Conservation (phyloP, 2,113 vertebrate genomes). For the Nanorana parkeri region DNA sequence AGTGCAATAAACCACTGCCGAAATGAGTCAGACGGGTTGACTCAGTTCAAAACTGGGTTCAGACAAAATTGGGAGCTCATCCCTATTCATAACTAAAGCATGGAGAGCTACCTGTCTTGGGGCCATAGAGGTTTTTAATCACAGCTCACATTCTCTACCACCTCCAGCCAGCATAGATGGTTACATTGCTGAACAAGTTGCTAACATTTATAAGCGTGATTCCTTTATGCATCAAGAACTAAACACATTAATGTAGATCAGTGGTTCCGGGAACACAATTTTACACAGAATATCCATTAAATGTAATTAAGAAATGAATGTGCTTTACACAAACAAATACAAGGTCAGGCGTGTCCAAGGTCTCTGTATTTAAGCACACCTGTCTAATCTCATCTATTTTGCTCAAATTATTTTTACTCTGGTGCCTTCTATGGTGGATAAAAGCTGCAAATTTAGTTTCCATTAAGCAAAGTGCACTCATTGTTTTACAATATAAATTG, state of each 20-base stretch:
- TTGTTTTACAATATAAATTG: conserved; percentile 16
- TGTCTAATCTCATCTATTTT: conserved; percentile 33
- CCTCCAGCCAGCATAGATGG: too few species aligned
- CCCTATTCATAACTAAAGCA: too few species aligned
- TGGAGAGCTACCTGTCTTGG: too few species aligned
- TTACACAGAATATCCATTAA: neutral
- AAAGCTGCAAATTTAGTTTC: conserved; percentile 3
- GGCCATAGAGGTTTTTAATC: too few species aligned
- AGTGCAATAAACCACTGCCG: too few species aligned
- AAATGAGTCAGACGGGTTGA: too few species aligned
- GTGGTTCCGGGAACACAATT: neutral
- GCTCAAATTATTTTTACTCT: conserved; percentile 18
- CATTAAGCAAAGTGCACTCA: conserved; percentile 14
- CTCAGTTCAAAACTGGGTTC: too few species aligned
- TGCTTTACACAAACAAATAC: conserved; percentile 10
- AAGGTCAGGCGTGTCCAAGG: neutral
- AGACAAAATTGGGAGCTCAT: too few species aligned
- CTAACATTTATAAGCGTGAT: too few species aligned
- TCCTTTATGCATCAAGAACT: too few species aligned
- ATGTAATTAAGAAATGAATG: conserved; percentile 4
- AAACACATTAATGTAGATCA: neutral
- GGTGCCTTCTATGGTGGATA: neutral
- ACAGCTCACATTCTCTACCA: too few species aligned
- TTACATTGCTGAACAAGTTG: too few species aligned
- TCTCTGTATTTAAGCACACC: conserved; percentile 1